A percentile compares a stretch with the other conserved stretches of the same genome.
phyloP scores from a whole-genome alignment of 23 tunicate species.

The Trididemnum nubilum region DNA sequence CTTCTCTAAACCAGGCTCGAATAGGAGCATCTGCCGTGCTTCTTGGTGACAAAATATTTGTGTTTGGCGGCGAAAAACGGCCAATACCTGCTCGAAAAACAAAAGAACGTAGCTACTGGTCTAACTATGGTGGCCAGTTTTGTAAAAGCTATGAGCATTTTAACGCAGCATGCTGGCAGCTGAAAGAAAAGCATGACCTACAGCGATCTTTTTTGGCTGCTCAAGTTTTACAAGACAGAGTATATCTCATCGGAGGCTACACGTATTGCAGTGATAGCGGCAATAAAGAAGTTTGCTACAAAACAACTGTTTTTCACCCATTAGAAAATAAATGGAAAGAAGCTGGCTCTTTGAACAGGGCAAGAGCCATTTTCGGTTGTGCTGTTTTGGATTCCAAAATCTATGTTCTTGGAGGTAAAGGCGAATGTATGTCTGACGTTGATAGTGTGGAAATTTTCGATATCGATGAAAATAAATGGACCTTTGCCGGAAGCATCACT shows the following conservation, averaged over 20 bases:
- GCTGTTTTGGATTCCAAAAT: not conserved
- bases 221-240: not conserved
- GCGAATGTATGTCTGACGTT: not conserved
- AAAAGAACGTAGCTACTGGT: not conserved
- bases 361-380: not conserved
- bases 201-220: not conserved
- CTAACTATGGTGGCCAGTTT: not conserved
- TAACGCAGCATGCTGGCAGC: not conserved
- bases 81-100: not conserved
- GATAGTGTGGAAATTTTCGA: not conserved
- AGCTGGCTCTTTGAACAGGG: not conserved
- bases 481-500: not conserved
- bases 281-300: not conserved
- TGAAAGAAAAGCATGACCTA: not conserved
- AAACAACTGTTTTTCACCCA: not conserved
- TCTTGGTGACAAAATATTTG: not conserved
- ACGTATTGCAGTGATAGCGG: not conserved
- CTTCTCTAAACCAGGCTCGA: not conserved
- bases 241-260: conserved; percentile 4
- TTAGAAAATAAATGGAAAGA: not conserved
- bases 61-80: not conserved
- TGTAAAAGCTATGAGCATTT: not conserved
- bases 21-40: not conserved
- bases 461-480: not conserved
- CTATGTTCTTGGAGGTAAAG: not conserved